Evolutionary conservation across 2,888 invertebrate genomes (phyloP).

Genomic region (Plebejus anna): DNA sequence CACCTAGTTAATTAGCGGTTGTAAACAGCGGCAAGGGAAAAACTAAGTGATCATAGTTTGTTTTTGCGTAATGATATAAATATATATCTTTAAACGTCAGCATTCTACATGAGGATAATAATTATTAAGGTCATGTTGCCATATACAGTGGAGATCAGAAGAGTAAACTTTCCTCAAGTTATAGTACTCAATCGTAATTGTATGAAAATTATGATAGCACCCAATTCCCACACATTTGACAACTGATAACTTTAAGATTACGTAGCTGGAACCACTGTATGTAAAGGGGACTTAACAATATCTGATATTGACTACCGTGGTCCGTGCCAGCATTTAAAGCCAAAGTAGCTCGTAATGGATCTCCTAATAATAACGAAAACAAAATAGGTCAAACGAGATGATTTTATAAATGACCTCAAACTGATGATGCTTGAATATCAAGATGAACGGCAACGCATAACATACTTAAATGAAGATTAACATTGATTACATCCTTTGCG

Average conservation of each 20-base stretch:
- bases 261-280: no score
- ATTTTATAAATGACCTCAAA: not conserved
- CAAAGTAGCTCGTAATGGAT: not conserved
- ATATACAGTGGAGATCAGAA: not conserved
- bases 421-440: not conserved
- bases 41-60: not conserved
- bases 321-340: not conserved
- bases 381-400: not conserved
- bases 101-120: not conserved
- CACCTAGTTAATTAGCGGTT: not conserved
- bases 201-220: not conserved
- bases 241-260: not conserved
- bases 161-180: not conserved
- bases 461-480: slow-evolving; percentile 14
- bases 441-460: slow-evolving; percentile 4
- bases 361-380: not conserved
- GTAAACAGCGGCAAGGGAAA: not conserved
- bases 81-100: not conserved
- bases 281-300: not conserved
- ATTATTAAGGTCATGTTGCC: not conserved
- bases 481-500: slow-evolving; percentile 17
- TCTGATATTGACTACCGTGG: not conserved
- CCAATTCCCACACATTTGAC: not conserved
- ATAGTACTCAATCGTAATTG: not conserved
- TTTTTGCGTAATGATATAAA: not conserved